Base-by-base conservation (phyloP, 2,888 invertebrate genomes). In the Corbicula japonica region DNA sequence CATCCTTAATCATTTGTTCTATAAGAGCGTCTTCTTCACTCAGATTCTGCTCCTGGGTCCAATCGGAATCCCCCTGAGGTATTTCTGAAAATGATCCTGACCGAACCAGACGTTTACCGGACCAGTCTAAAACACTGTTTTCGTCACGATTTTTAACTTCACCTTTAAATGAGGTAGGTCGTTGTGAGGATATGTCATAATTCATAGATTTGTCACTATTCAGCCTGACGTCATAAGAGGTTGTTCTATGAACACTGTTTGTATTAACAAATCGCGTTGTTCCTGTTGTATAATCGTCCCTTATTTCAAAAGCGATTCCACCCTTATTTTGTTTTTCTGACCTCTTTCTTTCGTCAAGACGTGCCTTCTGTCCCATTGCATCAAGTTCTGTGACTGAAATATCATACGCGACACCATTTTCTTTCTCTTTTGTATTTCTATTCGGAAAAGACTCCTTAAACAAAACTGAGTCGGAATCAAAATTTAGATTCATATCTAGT, bases 11-110 rank as follows among this genome's bases (percentile, higher is more conserved):
- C 32, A 74, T 76, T 56, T 79, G 52, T 65, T 83, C 80, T 34
- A 83, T 81, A 30, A 82, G 54, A 21, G 74, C 61, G 68, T 85
- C 81, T 10, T 81, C 79, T 8, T 80, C 81, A 32, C 76, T 63
- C 0, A 85, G 48, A 18, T 72, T 56, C 56, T 83, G 84, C 18
- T 84, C 81, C 68, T 83, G 80, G 6, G 88, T 86, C 88, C 89
- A 89, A 76, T 88, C 88, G 12, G 85, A 79, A 71, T 87, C 85
- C 73, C 86, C 84, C 69, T 87, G 87, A 61, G 88, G 87, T 82
- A 90, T 89, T 60, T 90, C 87, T 21, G 87, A 73, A 76, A 90
- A 91, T 26, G 89, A 89, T 23, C 87, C 89, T 6, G 89, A 80
- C 8, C 89, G 70, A 8, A 90, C 88, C 18, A 90, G 85, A 30